phyloP scores from a whole-genome alignment of 2,113 vertebrate species.

The Paracanthobrama guichenoti region DNA sequence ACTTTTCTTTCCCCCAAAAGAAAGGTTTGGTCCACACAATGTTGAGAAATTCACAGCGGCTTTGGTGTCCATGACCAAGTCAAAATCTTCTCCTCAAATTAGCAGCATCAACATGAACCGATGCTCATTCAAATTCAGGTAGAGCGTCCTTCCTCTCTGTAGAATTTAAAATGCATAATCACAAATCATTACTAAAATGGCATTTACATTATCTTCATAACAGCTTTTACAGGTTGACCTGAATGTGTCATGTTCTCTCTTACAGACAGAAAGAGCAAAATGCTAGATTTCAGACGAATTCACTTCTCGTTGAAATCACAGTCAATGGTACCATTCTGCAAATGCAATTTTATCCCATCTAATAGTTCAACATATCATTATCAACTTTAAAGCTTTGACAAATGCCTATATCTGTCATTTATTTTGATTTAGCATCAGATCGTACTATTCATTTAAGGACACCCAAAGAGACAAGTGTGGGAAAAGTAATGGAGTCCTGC shows the following conservation, averaged over 20 bases:
- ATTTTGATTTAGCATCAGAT: slow-evolving; percentile 67
- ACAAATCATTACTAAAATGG: background rate
- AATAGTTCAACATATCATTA: background rate
- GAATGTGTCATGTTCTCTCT: slow-evolving; percentile 4
- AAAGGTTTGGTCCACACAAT: slow-evolving; percentile 54
- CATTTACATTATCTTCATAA: background rate
- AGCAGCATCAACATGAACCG: slow-evolving; percentile 57
- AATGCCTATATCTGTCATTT: background rate
- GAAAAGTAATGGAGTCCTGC: slow-evolving; percentile 64
- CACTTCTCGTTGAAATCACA: slow-evolving; percentile 71
- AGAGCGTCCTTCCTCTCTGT: background rate
- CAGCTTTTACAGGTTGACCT: background rate
- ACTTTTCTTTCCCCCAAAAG: slow-evolving; percentile 43
- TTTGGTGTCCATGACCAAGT: slow-evolving; percentile 62
- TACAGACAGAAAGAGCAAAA: slow-evolving; percentile 63
- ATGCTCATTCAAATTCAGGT: slow-evolving; percentile 64
- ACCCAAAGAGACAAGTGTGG: slow-evolving; percentile 67
- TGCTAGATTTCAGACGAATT: slow-evolving; percentile 57
- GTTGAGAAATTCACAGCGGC: slow-evolving; percentile 64
- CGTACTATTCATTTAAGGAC: slow-evolving; percentile 70
- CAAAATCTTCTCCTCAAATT: slow-evolving; percentile 62
- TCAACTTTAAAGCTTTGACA: background rate
- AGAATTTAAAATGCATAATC: background rate
- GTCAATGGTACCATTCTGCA: slow-evolving; percentile 67
- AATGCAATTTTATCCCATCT: background rate